Base-by-base conservation (phyloP, 2,797 vertebrate species). In the Gymnoscopelus microlampas region DNA sequence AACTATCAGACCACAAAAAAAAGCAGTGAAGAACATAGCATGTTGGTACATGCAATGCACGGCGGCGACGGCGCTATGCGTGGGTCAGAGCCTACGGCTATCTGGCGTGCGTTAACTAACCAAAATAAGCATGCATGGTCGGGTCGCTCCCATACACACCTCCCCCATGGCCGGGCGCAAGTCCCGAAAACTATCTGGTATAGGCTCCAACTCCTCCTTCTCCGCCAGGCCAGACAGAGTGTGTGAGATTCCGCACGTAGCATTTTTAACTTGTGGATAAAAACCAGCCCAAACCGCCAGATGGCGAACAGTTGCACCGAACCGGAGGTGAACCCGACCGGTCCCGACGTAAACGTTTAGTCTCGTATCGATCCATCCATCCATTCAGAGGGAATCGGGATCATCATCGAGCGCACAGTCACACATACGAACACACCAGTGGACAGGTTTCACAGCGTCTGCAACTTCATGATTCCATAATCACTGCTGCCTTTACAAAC, bases 231-330 rank as follows among this genome's bases (percentile, higher is more conserved):
- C 56, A 35, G 49, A 48, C 5, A 8, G 59, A 49, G 86, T 84
- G 90, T 93, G 92, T 92, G 93, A 90, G 83, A 23, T 49, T 84
- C 91, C 75, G 93, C 94, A 95, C 94, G 94, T 95, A 95, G 86
- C 89, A 60, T 80, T 62, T 44, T 59, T 66, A 71, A 54, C 50
- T 3, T 47, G 3, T 73, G 55, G 48, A 4, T 29, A 60, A 79
- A 66, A 82, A 77, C 79, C 81, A 80, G 72, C 71, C 74, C 79
- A 29, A 6, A 48, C 60, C 81, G 61, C 12, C 81, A 87, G 88
- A 84, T 71, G 86, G 80, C 82, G 86, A 81, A 51, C 73, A 65
- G 74, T 63, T 39, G 62, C 62, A 56, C 48, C 32, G 71, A 58
- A 65, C 74, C 71, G 63, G 64, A 73, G 13, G 85, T 71, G 68